Evolutionary conservation across 2,113 vertebrate species (phyloP), one percentile per base, ranked within the genome.

Genomic region (Nesoenas mayeri): DNA sequence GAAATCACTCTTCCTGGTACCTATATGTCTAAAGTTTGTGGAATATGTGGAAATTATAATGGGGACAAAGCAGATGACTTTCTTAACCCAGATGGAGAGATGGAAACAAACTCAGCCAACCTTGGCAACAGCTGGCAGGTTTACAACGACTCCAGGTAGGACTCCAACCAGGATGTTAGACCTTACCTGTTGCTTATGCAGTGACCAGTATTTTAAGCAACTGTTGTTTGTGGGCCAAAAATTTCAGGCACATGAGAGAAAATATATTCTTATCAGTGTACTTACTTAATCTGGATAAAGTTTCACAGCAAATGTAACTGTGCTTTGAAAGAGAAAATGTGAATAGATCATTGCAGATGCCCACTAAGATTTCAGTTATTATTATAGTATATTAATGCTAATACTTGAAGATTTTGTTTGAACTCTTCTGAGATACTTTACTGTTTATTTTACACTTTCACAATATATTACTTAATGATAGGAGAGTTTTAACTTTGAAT

Each of bases 51-150:
- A 79, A 97, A 97, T 77, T 97, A 97, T 61, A 96, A 97, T 0
- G 97, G 94, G 10, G 19, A 79, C 31, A 65, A 91, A 89, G 29
- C 34, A 48, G 98, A 98, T 1, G 97, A 98, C 50, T 98, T 98
- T 72, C 91, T 97, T 61, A 98, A 97, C 66, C 97, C 97, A 20
- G 89, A 92, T 34, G 97, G 97, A 85, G 73, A 82, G 47, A 92
- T 93, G 89, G 98, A 98, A 82, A 19, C 91, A 44, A 81, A 97
- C 32, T 98, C 97, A 0, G 36, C 85, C 53, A 97, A 91, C 72
- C 81, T 98, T 72, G 97, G 97, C 53, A 97, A 97, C 95, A 98
- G 97, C 5, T 98, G 98, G 98, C 97, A 97, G 57, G 95, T 97
- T 62, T 88, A 91, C 75, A 97, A 97, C 28, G 95, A 96, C 65